Percentiles rank a stretch among this genome's conserved stretches.
These are phyloP conservation scores for Campoplex capitator DNA, from an alignment of 2,888 invertebrate genomes.

Conservation along the genomic window DNA sequence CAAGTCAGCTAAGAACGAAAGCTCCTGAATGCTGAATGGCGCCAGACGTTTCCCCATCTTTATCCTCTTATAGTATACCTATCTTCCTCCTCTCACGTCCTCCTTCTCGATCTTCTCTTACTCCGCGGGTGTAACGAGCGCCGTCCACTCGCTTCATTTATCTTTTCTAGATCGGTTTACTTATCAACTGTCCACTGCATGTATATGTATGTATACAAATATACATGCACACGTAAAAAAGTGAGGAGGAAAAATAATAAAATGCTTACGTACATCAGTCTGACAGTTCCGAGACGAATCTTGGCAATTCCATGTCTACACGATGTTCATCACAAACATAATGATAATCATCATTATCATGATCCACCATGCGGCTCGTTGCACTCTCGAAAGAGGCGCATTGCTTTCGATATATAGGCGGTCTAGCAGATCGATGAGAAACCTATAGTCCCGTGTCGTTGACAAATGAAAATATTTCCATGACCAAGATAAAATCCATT, in stretches of 20 bases:
- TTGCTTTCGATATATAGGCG: not conserved
- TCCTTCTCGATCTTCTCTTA: slow-evolving; percentile 13
- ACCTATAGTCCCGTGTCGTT: slow-evolving; percentile 11
- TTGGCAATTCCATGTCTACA: slow-evolving; percentile 52
- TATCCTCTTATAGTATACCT: slow-evolving; percentile 7
- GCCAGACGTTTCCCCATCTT: slow-evolving; percentile 66
- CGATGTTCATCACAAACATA: slow-evolving; percentile 59
- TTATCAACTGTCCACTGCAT: slow-evolving; percentile 22
- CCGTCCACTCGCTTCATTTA: slow-evolving; percentile 65
- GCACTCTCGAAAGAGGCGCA: not conserved
- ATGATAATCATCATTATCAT: slow-evolving; percentile 58
- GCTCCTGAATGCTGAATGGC: slow-evolving; percentile 48
- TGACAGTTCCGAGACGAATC: slow-evolving; percentile 57
- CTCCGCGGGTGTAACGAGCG: slow-evolving; percentile 51
- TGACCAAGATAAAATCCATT: not conserved
- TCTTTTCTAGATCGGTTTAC: slow-evolving; percentile 67
- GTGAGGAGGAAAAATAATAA: not conserved
- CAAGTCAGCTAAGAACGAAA: slow-evolving; percentile 1
- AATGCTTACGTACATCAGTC: slow-evolving; percentile 46
- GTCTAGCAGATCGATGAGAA: slow-evolving; percentile 22
- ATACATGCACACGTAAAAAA: not conserved
- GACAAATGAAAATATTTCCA: slow-evolving; percentile 35
- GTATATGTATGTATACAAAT: slow-evolving; percentile 9
- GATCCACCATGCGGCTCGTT: not conserved
- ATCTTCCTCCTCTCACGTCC: not conserved